phyloP scores from a whole-genome alignment of 2,797 vertebrate species.

The Euphonia xanthogaster region DNA sequence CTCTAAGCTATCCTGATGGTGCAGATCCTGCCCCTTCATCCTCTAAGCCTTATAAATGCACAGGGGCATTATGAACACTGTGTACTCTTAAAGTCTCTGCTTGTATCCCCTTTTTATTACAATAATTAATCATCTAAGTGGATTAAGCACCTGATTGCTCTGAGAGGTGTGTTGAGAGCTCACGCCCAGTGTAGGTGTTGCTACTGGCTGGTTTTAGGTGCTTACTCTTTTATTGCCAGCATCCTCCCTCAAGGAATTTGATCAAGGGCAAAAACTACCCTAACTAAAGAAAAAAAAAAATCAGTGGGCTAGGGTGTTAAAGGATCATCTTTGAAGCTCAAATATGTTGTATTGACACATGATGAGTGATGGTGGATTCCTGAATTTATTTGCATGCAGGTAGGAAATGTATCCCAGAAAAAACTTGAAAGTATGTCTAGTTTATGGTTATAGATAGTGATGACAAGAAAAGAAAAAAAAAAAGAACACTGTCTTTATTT shows the following conservation, averaged over 20 bases:
- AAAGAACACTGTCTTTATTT: not conserved
- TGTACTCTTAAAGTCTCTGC: not conserved
- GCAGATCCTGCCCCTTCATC: not conserved
- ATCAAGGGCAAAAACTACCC: not conserved
- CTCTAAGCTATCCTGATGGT: not conserved
- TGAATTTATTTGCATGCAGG: not conserved
- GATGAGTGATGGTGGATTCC: not conserved
- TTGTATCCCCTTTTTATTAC: not conserved
- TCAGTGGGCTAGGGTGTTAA: not conserved
- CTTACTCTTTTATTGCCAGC: not conserved
- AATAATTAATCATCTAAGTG: not conserved
- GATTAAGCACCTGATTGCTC: not conserved
- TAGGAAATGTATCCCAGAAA: not conserved
- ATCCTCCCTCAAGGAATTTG: not conserved
- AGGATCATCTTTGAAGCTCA: not conserved
- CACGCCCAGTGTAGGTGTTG: not conserved
- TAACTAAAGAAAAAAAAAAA: not conserved
- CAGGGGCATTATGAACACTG: fast-evolving
- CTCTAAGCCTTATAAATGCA: fast-evolving
- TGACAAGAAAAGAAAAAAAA: not conserved
- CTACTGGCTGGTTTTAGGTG: not conserved
- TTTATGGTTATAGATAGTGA: not conserved
- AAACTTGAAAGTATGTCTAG: not conserved
- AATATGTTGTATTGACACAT: not conserved
- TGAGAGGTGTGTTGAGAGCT: not conserved